Percentiles rank a stretch among this genome's conserved stretches.
Evolutionary conservation across 1,140 invertebrate species (phyloP).

Genomic region (Propsilocerus akamusi): DNA sequence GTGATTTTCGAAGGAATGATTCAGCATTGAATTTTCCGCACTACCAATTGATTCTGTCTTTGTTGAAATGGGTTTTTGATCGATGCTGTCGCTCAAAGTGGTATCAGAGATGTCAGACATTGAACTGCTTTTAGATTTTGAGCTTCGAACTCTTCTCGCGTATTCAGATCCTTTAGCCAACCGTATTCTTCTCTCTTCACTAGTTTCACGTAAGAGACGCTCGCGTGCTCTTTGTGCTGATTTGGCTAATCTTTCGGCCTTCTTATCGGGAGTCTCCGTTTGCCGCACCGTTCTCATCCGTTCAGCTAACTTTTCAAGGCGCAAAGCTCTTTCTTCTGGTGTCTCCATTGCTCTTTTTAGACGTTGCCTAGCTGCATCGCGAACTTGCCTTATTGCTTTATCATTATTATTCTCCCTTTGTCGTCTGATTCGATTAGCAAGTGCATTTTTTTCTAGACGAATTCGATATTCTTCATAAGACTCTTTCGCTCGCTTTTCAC

Average conservation of each 20-base stretch:
- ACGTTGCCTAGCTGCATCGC: conserved; percentile 21
- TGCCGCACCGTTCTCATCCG: conserved; percentile 22
- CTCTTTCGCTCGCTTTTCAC: conserved; percentile 20
- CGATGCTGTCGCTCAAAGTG: no score
- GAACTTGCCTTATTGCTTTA: conserved; percentile 20
- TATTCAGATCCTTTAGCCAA: conserved; percentile 24
- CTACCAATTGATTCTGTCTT: no score
- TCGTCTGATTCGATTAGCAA: conserved; percentile 20
- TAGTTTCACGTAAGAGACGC: conserved; percentile 29
- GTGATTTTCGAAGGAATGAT: conserved; percentile 7
- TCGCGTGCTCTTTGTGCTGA: conserved; percentile 29
- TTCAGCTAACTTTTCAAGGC: conserved; percentile 28
- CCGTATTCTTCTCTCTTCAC: conserved; percentile 27
- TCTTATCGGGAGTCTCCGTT: conserved; percentile 28
- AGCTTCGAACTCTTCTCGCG: conserved; percentile 24
- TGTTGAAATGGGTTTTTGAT: conserved; percentile 21
- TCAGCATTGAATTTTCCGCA: neutral
- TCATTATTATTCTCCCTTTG: conserved; percentile 22
- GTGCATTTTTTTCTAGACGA: conserved; percentile 19
- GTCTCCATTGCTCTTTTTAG: conserved; percentile 25
- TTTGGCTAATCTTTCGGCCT: conserved; percentile 26
- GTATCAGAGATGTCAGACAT: no score
- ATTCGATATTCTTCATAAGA: conserved; percentile 22
- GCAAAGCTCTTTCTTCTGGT: conserved; percentile 25
- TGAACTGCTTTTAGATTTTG: conserved; percentile 2